Base-by-base conservation (phyloP, 2,797 vertebrate genomes). In the Lagorchestes hirsutus region DNA sequence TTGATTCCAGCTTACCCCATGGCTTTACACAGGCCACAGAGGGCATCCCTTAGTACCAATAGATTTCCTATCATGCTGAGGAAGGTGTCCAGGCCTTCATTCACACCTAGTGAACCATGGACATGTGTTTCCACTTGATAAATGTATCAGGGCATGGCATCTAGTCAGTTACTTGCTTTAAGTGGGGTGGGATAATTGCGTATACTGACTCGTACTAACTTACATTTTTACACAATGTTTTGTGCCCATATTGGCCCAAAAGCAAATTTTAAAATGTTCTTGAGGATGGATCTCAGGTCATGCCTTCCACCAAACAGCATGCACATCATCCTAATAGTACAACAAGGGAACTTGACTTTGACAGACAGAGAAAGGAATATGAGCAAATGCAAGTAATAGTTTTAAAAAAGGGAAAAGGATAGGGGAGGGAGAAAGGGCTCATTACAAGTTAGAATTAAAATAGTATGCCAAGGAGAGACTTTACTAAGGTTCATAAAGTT, bases 341-440 rank as follows among this genome's bases (percentile, higher is more conserved):
- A 95, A 95, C 67, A 96, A 22, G 9, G 67, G 29, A 31, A 54
- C 92, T 94, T 54, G 22, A 87, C 50, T 27, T 34, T 82, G 92
- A 52, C 31, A 54, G 59, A 22, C 74, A 91, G 82, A 82, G 92
- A 93, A 12, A 52, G 87, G 18, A 52, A 93, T 74, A n/a, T 74
- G 62, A 74, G 92, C 93, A 62, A 96, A 96, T 97, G 28, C 50
- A 96, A 95, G 92, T 96, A 96, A 93, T 92, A 93, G 94, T 92
- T 67, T 67, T 57, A 93, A 95, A 31, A 94, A 94, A 95, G 62
- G 14, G 52, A 6, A 52, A 52, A 16, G 34, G 62, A 5, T 52
- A 34, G 5, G 18, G 34, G 62, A 67, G 5, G 13, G 34, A n/a
- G 34, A 67, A 67, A 67, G 62, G 62, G 62, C 34, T 67, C 18